Conservation (phyloP, 2,797 vertebrate species). For the Naso thynnoides region DNA sequence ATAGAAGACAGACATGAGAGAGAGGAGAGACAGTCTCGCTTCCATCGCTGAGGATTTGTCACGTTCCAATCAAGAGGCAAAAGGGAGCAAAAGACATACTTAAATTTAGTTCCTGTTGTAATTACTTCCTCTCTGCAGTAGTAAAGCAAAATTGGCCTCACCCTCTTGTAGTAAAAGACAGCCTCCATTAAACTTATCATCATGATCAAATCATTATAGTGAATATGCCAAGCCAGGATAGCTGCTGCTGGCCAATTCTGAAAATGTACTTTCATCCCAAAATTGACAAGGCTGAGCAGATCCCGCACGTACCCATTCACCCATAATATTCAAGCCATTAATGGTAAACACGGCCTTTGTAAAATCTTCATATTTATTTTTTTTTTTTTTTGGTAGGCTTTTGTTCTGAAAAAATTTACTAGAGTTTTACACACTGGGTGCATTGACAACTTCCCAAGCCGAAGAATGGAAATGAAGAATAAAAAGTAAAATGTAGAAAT, state of each 20-base stretch:
- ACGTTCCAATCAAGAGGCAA: conserved; percentile 29
- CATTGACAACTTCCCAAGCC: conserved; percentile 33
- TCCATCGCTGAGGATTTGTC: conserved; percentile 31
- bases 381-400: conserved; percentile 8
- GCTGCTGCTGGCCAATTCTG: conserved; percentile 24
- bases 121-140: conserved; percentile 39
- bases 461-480: conserved; percentile 28
- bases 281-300: conserved; percentile 3
- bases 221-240: conserved; percentile 25
- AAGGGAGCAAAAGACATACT: conserved; percentile 31
- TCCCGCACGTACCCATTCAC: conserved; percentile 4
- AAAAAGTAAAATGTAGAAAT: conserved; percentile 22
- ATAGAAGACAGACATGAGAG: conserved; percentile 46
- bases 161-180: conserved; percentile 33
- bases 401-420: conserved; percentile 11
- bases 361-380: conserved; percentile 11
- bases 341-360: conserved; percentile 26
- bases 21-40: conserved; percentile 40
- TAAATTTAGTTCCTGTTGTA: conserved; percentile 42
- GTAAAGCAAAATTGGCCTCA: conserved; percentile 36
- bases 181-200: conserved; percentile 48
- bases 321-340: conserved; percentile 16
- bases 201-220: conserved; percentile 46
- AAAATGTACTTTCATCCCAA: conserved; percentile 25
- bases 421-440: conserved; percentile 34